Evolutionary conservation across 2,888 invertebrate genomes (phyloP).

Genomic region (Liopterus haemorrhoidalis): DNA sequence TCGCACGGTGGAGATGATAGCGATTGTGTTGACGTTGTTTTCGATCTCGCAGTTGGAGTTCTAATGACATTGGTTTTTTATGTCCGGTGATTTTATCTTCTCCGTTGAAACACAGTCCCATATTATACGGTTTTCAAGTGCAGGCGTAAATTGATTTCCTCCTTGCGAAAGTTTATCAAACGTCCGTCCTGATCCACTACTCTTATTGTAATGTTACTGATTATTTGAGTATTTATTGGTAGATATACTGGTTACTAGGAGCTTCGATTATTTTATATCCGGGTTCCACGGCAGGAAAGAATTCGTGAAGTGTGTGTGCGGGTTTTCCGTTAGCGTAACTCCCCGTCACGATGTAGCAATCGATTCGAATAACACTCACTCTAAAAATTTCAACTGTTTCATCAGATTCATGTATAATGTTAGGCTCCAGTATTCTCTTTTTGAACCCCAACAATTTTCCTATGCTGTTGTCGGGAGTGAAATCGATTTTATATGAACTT

Average conservation of each 20-base stretch:
- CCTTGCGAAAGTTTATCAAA: slow-evolving; percentile 28
- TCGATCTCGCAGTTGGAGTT: not conserved
- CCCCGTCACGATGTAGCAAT: slow-evolving; percentile 32
- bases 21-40: too few species aligned
- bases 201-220: slow-evolving; percentile 28
- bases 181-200: slow-evolving; percentile 30
- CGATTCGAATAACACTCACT: slow-evolving; percentile 30
- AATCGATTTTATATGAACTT: slow-evolving; percentile 23
- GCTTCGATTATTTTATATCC: slow-evolving; percentile 9
- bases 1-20: too few species aligned
- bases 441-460: slow-evolving; percentile 30
- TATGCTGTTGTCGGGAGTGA: slow-evolving; percentile 18
- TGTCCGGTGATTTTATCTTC: not conserved
- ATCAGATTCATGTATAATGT: slow-evolving; percentile 29
- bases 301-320: slow-evolving; percentile 37
- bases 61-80: not conserved
- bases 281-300: slow-evolving; percentile 33
- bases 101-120: not conserved
- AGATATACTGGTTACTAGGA: slow-evolving; percentile 26
- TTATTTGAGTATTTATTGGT: slow-evolving; percentile 25
- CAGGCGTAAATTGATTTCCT: slow-evolving; percentile 29
- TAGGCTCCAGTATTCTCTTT: slow-evolving; percentile 4
- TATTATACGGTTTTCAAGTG: slow-evolving; percentile 17
- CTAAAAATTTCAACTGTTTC: slow-evolving; percentile 34
- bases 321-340: slow-evolving; percentile 31